These are phyloP conservation scores for Bubo scandiacus DNA, from an alignment of 2,113 vertebrate species.

Conservation along the genomic window DNA sequence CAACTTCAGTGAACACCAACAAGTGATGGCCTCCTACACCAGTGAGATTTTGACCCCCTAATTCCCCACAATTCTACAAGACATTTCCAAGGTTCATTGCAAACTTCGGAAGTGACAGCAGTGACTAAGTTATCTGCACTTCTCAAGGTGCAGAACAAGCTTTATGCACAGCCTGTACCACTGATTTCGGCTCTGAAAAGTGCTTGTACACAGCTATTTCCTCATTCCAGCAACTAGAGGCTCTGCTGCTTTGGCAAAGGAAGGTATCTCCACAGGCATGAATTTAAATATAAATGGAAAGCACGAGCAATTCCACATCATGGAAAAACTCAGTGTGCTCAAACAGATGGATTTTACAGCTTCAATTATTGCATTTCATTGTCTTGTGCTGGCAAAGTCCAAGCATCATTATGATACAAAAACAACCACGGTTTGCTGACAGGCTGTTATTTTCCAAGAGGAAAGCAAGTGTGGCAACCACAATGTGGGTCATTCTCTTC, in stretches of 20 bases:
- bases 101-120: background rate
- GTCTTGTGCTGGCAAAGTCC: conserved; percentile 31
- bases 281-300: conserved; percentile 40
- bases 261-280: background rate
- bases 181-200: background rate
- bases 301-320: conserved; percentile 5
- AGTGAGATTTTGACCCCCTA: fast-evolving
- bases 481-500: background rate
- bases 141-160: background rate
- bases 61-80: background rate
- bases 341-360: conserved; percentile 61
- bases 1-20: background rate
- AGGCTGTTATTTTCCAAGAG: background rate
- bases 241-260: conserved; percentile 5
- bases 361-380: conserved; percentile 25
- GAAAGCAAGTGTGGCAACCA: background rate
- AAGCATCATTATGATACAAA: background rate
- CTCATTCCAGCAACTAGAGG: background rate
- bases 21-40: fast-evolving
- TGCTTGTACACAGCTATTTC: background rate
- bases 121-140: background rate
- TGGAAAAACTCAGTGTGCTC: background rate
- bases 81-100: background rate
- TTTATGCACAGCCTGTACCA: background rate
- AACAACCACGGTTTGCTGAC: background rate